phyloP scores from a whole-genome alignment of 2,797 vertebrate genomes.

The Lacerta bilineata region DNA sequence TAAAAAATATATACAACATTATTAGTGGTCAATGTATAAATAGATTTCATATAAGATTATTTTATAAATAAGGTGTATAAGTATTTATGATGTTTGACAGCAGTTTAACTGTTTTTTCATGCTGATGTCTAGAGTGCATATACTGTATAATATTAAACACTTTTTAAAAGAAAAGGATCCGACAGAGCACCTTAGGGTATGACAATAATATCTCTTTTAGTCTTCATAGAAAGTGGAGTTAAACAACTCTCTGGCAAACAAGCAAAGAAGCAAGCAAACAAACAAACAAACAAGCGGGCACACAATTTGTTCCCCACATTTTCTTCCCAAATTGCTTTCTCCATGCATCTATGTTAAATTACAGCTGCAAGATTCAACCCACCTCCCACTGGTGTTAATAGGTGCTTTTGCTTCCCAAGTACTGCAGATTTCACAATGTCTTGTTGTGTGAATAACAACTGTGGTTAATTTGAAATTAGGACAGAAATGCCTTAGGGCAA shows the following conservation, averaged over 20 bases:
- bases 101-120: neutral
- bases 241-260: neutral
- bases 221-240: neutral
- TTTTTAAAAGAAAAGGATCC: slow-evolving; percentile 5
- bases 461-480: slow-evolving; percentile 16
- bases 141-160: neutral
- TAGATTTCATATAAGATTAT: neutral
- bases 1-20: no score
- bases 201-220: neutral
- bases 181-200: slow-evolving; percentile 13
- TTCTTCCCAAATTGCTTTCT: slow-evolving; percentile 37
- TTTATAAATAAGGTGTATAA: neutral
- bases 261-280: slow-evolving; percentile 5
- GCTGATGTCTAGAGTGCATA: neutral
- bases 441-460: neutral
- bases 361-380: neutral
- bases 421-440: neutral
- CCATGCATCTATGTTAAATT: neutral
- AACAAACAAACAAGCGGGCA: neutral
- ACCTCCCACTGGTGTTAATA: neutral
- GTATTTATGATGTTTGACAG: no score
- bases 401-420: slow-evolving; percentile 33
- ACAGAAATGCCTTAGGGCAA: neutral
- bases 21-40: no score
- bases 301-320: slow-evolving; percentile 20